Evolutionary conservation across 2,888 invertebrate genomes (phyloP).

Genomic region (Therioaphis trifolii): DNA sequence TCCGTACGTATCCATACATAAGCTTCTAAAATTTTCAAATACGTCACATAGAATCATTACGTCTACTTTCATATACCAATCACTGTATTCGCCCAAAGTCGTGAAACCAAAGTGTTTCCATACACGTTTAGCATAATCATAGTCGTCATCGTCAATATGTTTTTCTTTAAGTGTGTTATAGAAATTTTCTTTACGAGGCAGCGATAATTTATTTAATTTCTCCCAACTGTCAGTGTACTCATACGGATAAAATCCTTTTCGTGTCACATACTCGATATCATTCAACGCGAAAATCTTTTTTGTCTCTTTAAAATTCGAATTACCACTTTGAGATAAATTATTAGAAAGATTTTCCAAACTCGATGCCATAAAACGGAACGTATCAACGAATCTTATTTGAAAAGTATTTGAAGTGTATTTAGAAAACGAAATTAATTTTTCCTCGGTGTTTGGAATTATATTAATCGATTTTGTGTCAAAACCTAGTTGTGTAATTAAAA

Average conservation of each 20-base stretch:
- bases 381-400: neutral
- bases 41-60: conserved; percentile 48
- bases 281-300: neutral
- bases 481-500: neutral
- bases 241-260: neutral
- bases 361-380: neutral
- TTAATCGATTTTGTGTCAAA: neutral
- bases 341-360: neutral
- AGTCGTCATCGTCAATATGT: conserved; percentile 64
- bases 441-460: neutral
- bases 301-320: neutral
- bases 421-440: neutral
- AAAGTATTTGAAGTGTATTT: neutral
- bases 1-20: neutral
- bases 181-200: conserved; percentile 63
- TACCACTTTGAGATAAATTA: neutral
- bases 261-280: neutral
- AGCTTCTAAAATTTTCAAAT: neutral
- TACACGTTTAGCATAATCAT: conserved; percentile 66
- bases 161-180: conserved; percentile 64
- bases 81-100: conserved; percentile 66
- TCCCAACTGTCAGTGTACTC: neutral
- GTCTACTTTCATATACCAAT: conserved; percentile 67
- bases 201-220: neutral
- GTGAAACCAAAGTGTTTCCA: conserved; percentile 66